Percentiles rank a stretch among this genome's conserved stretches.
Evolutionary conservation across 2,888 invertebrate genomes (phyloP).

Genomic region (Operophtera brumata): DNA sequence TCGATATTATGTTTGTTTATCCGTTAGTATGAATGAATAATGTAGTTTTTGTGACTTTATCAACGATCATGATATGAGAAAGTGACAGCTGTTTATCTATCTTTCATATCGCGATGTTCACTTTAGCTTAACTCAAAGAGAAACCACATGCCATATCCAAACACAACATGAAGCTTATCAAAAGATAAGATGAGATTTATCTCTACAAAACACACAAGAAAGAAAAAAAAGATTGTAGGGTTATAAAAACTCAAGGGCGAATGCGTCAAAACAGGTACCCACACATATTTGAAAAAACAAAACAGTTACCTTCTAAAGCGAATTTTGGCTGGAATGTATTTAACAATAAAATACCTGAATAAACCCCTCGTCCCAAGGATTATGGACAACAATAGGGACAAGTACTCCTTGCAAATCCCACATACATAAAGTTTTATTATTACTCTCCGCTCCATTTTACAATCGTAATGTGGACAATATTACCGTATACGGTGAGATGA

Average conservation of each 20-base stretch:
- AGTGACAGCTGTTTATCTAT: slow-evolving; percentile 20
- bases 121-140: slow-evolving; percentile 7
- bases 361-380: slow-evolving; percentile 46
- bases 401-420: slow-evolving; percentile 58
- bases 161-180: slow-evolving; percentile 24
- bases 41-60: background rate
- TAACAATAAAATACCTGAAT: slow-evolving; percentile 51
- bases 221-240: slow-evolving; percentile 18
- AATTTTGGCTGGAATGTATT: slow-evolving; percentile 52
- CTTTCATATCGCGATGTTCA: slow-evolving; percentile 13
- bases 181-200: slow-evolving; percentile 28
- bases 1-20: too few species aligned
- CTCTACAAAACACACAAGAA: slow-evolving; percentile 1
- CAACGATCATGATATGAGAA: slow-evolving; percentile 14
- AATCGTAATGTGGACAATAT: slow-evolving; percentile 49
- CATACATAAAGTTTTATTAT: slow-evolving; percentile 57
- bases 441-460: slow-evolving; percentile 52
- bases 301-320: slow-evolving; percentile 54
- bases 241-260: slow-evolving; percentile 40
- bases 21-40: too few species aligned
- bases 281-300: slow-evolving; percentile 47
- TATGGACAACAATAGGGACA: slow-evolving; percentile 54
- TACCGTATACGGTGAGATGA: slow-evolving; percentile 41
- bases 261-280: slow-evolving; percentile 43
- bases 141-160: slow-evolving; percentile 12